A percentile compares a stretch with the other conserved stretches of the same genome.
phyloP scores from a whole-genome alignment of 1,140 invertebrate genomes.

The Heliconius himera region DNA sequence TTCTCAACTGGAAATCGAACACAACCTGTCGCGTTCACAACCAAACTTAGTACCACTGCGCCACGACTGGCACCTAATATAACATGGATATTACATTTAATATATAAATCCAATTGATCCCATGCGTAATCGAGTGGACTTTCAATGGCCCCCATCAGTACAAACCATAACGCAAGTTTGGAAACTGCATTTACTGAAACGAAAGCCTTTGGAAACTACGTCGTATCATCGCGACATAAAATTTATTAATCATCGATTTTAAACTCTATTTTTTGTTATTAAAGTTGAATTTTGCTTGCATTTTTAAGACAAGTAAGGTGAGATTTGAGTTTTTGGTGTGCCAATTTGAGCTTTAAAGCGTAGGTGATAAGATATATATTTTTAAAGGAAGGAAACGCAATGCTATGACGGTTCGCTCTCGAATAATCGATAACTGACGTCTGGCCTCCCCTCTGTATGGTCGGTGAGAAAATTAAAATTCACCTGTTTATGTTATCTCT shows the following conservation, averaged over 20 bases:
- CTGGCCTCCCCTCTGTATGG: slow-evolving; percentile 61
- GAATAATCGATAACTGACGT: slow-evolving; percentile 80
- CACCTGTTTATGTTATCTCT: slow-evolving; percentile 19
- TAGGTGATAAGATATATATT: slow-evolving; percentile 57
- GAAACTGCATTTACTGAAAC: slow-evolving; percentile 48
- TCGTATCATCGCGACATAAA: slow-evolving; percentile 38
- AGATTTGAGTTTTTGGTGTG: slow-evolving; percentile 47
- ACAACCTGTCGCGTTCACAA: too few species aligned
- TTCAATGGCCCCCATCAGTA: slow-evolving; percentile 4
- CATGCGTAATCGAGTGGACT: slow-evolving; percentile 27
- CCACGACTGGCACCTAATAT: not conserved
- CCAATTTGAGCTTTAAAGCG: slow-evolving; percentile 53
- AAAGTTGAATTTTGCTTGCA: slow-evolving; percentile 32
- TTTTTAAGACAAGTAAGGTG: slow-evolving; percentile 42
- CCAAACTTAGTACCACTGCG: too few species aligned
- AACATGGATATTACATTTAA: not conserved
- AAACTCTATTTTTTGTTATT: not conserved
- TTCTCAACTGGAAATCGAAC: too few species aligned
- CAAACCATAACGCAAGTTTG: slow-evolving; percentile 38
- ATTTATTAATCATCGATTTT: slow-evolving; percentile 5
- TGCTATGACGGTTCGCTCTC: slow-evolving; percentile 71
- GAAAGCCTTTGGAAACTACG: slow-evolving; percentile 49
- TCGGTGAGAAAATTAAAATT: slow-evolving; percentile 20
- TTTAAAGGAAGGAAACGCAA: slow-evolving; percentile 61
- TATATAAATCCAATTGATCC: slow-evolving; percentile 14